Evolutionary conservation across 2,797 vertebrate species (phyloP).

Genomic region (Varecia variegata): DNA sequence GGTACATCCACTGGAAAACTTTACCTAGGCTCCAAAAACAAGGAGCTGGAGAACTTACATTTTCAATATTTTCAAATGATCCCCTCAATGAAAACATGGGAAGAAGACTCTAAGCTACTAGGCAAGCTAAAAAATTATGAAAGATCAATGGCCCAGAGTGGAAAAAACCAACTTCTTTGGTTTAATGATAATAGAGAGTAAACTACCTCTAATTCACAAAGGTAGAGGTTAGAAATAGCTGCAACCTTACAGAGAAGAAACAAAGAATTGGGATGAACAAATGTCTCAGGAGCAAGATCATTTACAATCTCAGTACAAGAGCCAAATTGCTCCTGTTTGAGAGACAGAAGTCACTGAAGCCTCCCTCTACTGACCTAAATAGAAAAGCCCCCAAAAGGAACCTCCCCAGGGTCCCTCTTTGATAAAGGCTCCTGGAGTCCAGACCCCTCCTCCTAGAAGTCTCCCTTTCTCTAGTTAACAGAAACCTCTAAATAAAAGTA

Average conservation of each 20-base stretch:
- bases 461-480: neutral
- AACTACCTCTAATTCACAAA: neutral
- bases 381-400: neutral
- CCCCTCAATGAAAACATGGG: neutral
- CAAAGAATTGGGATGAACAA: neutral
- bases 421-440: neutral
- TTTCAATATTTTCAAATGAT: neutral
- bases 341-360: neutral
- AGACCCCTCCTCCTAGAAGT: neutral
- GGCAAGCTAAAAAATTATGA: neutral
- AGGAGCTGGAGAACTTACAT: neutral
- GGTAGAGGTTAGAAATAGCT: neutral
- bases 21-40: neutral
- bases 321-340: neutral
- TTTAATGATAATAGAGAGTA: neutral
- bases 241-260: neutral
- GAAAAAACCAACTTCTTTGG: neutral
- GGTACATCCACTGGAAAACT: neutral
- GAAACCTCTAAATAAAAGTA: neutral
- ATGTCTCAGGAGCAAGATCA: neutral
- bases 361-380: neutral
- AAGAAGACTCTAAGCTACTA: neutral
- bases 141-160: neutral
- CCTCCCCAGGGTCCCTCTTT: neutral
- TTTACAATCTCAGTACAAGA: neutral